Evolutionary conservation across 2,888 invertebrate species (phyloP).

Genomic region (Crocallis elinguaria): DNA sequence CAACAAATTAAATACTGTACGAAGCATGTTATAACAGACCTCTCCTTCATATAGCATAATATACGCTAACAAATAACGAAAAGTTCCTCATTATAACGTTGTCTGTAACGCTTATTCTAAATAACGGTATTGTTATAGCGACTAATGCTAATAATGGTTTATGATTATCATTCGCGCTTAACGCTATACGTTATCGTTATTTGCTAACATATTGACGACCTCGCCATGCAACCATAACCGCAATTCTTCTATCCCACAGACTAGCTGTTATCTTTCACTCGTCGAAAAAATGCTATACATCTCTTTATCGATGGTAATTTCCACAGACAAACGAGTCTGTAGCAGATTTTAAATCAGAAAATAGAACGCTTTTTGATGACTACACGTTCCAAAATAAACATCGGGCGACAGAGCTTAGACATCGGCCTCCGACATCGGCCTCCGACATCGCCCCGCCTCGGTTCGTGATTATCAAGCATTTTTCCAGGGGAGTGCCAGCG

Average conservation of each 20-base stretch:
- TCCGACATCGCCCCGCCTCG: not conserved
- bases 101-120: not conserved
- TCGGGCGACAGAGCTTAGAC: no score
- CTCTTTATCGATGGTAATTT: not conserved
- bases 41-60: slow-evolving; percentile 10
- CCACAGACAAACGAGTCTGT: not conserved
- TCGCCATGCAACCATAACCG: slow-evolving; percentile 18
- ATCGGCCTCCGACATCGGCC: not conserved
- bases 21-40: slow-evolving; percentile 42
- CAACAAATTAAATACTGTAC: slow-evolving; percentile 54
- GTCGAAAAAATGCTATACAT: slow-evolving; percentile 20
- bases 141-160: slow-evolving; percentile 2
- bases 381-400: no score
- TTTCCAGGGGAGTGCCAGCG: slow-evolving; percentile 15
- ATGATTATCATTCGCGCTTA: not conserved
- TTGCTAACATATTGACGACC: slow-evolving; percentile 15
- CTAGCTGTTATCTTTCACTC: slow-evolving; percentile 24
- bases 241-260: slow-evolving; percentile 20
- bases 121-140: slow-evolving; percentile 5
- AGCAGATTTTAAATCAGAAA: not conserved
- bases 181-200: slow-evolving; percentile 21
- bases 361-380: not conserved
- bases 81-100: slow-evolving; percentile 3
- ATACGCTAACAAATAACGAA: slow-evolving; percentile 32
- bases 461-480: not conserved